phyloP scores from a whole-genome alignment of 2,797 vertebrate species.

The Falco peregrinus region DNA sequence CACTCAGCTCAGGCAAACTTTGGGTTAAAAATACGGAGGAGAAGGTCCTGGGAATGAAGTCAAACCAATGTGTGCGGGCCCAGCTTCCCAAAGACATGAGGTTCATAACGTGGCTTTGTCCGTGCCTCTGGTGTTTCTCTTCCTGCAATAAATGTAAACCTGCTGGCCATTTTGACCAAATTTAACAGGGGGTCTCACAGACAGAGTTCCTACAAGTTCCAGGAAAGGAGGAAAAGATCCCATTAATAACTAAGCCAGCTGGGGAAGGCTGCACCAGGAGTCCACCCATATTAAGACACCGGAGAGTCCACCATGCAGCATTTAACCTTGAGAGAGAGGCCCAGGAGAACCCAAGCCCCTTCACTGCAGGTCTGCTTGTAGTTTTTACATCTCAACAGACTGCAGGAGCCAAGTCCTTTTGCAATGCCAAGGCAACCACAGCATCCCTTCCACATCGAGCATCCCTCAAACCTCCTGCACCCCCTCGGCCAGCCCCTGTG shows the following conservation, averaged over 20 bases:
- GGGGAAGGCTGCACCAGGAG: not conserved
- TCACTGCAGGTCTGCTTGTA: fast-evolving
- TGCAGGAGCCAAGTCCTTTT: not conserved
- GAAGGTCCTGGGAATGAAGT: not conserved
- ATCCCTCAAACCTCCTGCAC: not conserved
- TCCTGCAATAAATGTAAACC: not conserved
- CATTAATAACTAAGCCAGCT: not conserved
- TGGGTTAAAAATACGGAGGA: not conserved
- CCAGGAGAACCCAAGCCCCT: not conserved
- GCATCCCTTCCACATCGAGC: not conserved
- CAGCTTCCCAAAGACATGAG: not conserved
- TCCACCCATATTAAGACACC: not conserved
- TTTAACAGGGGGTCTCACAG: not conserved
- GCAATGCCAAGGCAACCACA: not conserved
- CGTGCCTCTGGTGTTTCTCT: not conserved
- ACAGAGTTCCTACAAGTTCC: not conserved
- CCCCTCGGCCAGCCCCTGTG: not conserved
- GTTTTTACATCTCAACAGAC: not conserved
- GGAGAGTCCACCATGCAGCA: not conserved
- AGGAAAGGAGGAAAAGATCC: not conserved
- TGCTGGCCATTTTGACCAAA: not conserved
- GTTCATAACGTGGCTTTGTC: not conserved
- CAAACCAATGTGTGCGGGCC: not conserved
- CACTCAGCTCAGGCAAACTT: fast-evolving
- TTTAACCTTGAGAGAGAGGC: not conserved